Percentiles rank a stretch among this genome's conserved stretches.
Evolutionary conservation across 2,888 invertebrate genomes (phyloP).

Genomic region (Nebria brevicollis): DNA sequence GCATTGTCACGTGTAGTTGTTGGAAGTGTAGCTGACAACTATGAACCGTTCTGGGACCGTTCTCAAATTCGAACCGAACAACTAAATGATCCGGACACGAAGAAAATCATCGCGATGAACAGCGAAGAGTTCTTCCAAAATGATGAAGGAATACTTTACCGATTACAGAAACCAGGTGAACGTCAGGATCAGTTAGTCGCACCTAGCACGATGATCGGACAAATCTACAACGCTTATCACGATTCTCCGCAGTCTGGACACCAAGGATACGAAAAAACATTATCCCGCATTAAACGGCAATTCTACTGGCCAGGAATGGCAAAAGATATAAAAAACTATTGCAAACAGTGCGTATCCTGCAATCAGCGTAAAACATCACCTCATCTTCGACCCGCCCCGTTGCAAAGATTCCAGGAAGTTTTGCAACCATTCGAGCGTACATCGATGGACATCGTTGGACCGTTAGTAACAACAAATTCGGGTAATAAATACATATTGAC

Average conservation of each 20-base stretch:
- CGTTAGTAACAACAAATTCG: conserved; percentile 48
- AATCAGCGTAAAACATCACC: conserved; percentile 51
- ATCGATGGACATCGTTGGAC: conserved; percentile 54
- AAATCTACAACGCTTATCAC: conserved; percentile 50
- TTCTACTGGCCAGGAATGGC: conserved; percentile 52
- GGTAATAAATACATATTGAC: conserved; percentile 54
- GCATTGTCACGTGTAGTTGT: conserved; percentile 17
- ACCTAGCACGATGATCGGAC: too few species aligned
- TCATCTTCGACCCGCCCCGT: conserved; percentile 49
- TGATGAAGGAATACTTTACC: too few species aligned
- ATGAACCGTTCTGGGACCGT: conserved; percentile 24
- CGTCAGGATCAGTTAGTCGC: too few species aligned
- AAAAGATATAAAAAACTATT: conserved; percentile 50
- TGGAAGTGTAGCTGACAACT: neutral
- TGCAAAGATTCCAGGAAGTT: conserved; percentile 51
- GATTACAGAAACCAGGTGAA: too few species aligned
- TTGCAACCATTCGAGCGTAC: conserved; percentile 51
- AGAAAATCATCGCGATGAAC: neutral
- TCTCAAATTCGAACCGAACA: conserved; percentile 15
- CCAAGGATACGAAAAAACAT: conserved; percentile 53
- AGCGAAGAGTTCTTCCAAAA: too few species aligned
- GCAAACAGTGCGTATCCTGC: conserved; percentile 52
- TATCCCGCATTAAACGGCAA: conserved; percentile 46
- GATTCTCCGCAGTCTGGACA: conserved; percentile 52
- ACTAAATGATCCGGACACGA: neutral